These are phyloP conservation scores for Penaeus japonicus DNA, from an alignment of 1,140 invertebrate species.

Conservation along the genomic window DNA sequence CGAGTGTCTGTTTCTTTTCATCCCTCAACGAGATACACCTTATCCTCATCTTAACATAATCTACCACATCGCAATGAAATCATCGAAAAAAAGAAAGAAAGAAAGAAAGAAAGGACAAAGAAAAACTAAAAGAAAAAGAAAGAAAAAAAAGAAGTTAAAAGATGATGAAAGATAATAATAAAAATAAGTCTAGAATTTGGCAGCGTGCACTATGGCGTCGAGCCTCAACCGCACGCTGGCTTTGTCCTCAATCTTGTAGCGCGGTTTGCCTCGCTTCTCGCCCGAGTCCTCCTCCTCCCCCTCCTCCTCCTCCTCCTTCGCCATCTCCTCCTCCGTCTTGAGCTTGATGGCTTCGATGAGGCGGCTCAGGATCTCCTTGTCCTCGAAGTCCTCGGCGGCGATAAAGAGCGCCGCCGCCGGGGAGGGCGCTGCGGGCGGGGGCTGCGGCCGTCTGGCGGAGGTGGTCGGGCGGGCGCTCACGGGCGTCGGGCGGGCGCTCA, in stretches of 20 bases:
- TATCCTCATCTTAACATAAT: no score
- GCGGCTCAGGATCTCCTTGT: slow-evolving; percentile 21
- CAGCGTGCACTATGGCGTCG: slow-evolving; percentile 15
- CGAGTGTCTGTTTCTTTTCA: no score
- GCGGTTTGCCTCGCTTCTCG: not conserved
- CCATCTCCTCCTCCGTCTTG: not conserved
- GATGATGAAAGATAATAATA: not conserved
- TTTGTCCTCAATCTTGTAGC: slow-evolving; percentile 29
- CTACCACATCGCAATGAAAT: no score
- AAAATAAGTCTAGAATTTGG: no score
- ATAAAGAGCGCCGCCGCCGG: not conserved
- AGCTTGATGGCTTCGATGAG: slow-evolving; percentile 39
- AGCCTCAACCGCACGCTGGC: slow-evolving; percentile 16
- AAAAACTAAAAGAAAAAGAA: not conserved
- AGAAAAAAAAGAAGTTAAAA: not conserved
- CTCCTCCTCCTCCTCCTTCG: not conserved
- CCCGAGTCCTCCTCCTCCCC: not conserved
- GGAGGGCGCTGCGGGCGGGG: not conserved
- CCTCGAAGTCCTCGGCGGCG: not conserved
- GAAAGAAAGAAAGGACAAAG: not conserved
- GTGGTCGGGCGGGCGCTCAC: not conserved
- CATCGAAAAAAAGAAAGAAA: not conserved
- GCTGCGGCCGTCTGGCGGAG: not conserved
- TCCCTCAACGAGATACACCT: no score
- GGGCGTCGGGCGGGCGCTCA: not conserved